A percentile compares a stretch with the other conserved stretches of the same genome.
These are phyloP conservation scores for Trachelus tabidus DNA, from an alignment of 2,888 invertebrate species.

Conservation along the genomic window DNA sequence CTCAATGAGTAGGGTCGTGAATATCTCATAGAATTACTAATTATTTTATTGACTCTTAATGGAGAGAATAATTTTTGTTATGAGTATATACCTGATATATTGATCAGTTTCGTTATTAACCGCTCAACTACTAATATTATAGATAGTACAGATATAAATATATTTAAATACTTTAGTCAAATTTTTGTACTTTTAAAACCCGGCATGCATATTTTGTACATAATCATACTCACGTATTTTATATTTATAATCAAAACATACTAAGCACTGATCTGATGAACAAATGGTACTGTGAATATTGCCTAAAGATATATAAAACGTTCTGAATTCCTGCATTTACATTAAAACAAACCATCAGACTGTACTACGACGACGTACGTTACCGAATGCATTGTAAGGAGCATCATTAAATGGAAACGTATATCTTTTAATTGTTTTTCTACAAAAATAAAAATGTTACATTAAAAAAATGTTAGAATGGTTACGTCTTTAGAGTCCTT, in stretches of 20 bases:
- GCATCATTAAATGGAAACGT: not conserved
- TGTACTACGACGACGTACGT: not conserved
- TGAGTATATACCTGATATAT: not conserved
- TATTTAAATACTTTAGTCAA: not conserved
- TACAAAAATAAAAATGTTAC: not conserved
- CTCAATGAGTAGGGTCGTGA: not conserved
- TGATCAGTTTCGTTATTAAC: not conserved
- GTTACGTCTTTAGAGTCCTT: slow-evolving; percentile 30
- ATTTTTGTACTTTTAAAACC: not conserved
- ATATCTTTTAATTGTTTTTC: not conserved
- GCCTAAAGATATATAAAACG: not conserved
- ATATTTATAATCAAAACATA: slow-evolving; percentile 5
- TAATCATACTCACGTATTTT: not conserved
- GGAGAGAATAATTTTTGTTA: not conserved
- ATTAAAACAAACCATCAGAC: not conserved
- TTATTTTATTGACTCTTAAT: not conserved
- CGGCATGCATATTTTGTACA: not conserved
- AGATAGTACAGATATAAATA: not conserved
- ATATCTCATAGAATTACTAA: not conserved
- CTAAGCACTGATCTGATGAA: not conserved
- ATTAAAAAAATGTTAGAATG: not conserved
- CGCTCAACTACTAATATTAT: not conserved
- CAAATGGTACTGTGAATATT: not conserved
- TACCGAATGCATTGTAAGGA: not conserved
- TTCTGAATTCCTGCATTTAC: not conserved